Evolutionary conservation across 1,140 invertebrate genomes (phyloP).

Genomic region (silkworm (Bombyx mori)): DNA sequence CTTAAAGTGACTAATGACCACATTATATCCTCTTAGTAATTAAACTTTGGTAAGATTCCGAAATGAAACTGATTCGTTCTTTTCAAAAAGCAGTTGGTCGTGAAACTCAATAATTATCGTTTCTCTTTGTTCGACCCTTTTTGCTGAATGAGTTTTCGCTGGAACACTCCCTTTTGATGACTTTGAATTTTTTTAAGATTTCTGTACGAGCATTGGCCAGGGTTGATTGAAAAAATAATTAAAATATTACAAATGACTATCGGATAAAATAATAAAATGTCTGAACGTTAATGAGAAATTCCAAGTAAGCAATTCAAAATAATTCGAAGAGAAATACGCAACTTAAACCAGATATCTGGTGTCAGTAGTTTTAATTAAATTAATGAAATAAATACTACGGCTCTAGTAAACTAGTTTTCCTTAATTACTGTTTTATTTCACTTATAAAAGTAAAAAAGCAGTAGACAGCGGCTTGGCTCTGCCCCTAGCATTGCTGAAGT

Average conservation of each 20-base stretch:
- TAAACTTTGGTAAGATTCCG: conserved; percentile 22
- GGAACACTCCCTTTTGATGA: conserved; percentile 13
- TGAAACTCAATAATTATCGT: conserved; percentile 29
- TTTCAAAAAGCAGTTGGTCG: conserved; percentile 25
- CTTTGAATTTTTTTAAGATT: conserved; percentile 6
- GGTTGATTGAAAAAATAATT: conserved; percentile 1
- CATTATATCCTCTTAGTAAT: conserved; percentile 18
- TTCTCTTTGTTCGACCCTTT: conserved; percentile 12
- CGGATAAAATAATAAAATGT: no score
- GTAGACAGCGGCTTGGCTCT: no score
- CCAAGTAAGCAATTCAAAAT: no score
- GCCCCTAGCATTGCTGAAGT: no score
- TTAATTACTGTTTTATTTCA: no score
- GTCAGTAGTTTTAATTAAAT: no score
- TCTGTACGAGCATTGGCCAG: conserved; percentile 1
- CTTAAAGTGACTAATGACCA: conserved; percentile 22
- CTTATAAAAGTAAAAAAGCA: no score
- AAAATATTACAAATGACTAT: not conserved
- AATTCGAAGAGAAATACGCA: no score
- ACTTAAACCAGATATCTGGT: no score
- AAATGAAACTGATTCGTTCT: conserved; percentile 27
- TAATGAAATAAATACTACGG: no score
- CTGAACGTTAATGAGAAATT: no score
- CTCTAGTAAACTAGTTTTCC: no score
- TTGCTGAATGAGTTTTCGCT: conserved; percentile 16